Base-by-base conservation (phyloP, 2,888 invertebrate species). In the Dromius quadrimaculatus region DNA sequence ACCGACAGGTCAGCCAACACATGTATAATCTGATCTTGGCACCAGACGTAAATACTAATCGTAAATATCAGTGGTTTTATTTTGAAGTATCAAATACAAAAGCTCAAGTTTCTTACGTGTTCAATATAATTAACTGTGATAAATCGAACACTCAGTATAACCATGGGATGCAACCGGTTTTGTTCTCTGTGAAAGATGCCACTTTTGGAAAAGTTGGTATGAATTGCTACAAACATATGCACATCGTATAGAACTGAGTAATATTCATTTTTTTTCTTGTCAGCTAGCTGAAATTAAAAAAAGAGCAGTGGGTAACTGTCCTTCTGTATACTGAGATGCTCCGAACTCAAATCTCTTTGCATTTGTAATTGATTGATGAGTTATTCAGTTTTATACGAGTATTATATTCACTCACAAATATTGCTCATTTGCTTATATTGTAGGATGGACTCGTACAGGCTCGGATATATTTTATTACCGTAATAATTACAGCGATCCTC, bases 61-160 rank as follows among this genome's bases (percentile, higher is more conserved):
- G 88, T 71, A 90, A 94, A 73, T 91, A 91, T 79, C 93, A 94
- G 78, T 95, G 95, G 95, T 95, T 95, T 83, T 95, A 95, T 83
- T 95, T 95, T 79, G 91, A 93, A 83, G 90, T 95, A n/a, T 86
- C 88, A 38, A 90, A 92, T 80, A 93, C 93, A 90, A 87, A 89
- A 64, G 86, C 86, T 68, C 84, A 85, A 1, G 82, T 86, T 0
- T 85, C 88, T 0, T 95, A 95, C 80, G 87, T 89, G 41, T 94
- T 95, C 83, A 94, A 94, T 80, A 92, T 95, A 64, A 88, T 94
- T 76, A 95, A 95, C 84, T 93, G 93, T 82, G 91, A 94, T 79
- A 95, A 94, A 81, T 87, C 89, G 36, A 92, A 92, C 79, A 93
- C 93, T 76, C 93, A 94, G 82, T 94, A 93, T 81, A 93, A 93